A percentile compares a stretch with the other conserved stretches of the same genome.
Conservation (phyloP, 92 coral and sea anemone species). For the Virgularia gustaviana region DNA sequence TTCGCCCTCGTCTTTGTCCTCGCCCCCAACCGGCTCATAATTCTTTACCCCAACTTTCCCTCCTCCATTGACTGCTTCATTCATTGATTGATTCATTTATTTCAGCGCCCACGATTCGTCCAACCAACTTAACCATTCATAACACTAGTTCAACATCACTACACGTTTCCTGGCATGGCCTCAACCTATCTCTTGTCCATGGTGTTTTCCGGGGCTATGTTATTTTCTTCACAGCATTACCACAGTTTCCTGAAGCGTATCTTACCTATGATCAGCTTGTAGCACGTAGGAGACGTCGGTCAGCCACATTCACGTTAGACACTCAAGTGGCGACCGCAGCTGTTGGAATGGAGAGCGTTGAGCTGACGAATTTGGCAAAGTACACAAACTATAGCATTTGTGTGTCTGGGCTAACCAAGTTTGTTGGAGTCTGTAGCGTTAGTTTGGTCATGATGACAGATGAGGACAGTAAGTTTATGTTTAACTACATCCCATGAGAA, state of each 20-base stretch:
- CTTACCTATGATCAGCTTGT: conserved; percentile 16
- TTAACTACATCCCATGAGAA: neutral
- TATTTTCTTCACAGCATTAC: conserved; percentile 15
- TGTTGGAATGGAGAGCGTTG: conserved; percentile 5
- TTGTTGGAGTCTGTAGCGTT: conserved; percentile 32
- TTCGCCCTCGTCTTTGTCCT: too few species aligned
- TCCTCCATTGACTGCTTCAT: too few species aligned
- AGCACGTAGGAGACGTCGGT: conserved; percentile 12
- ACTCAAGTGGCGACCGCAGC: conserved; percentile 2
- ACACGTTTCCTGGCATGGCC: conserved; percentile 3
- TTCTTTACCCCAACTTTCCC: neutral
- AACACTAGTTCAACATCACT: conserved; percentile 22
- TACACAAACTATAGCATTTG: conserved; percentile 48
- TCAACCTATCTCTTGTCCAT: neutral
- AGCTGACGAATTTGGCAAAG: conserved; percentile 40
- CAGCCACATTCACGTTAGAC: conserved; percentile 2
- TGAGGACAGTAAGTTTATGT: conserved; percentile 53
- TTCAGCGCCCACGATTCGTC: conserved; percentile 9
- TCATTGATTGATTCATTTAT: neutral
- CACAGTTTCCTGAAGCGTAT: conserved; percentile 13
- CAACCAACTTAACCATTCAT: neutral
- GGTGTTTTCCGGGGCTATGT: conserved; percentile 10
- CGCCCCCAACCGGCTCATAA: too few species aligned
- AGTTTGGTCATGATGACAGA: conserved; percentile 37
- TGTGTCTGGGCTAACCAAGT: conserved; percentile 51